These are phyloP conservation scores for Anarrhichthys ocellatus DNA, from an alignment of 2,113 vertebrate genomes.

Conservation along the genomic window DNA sequence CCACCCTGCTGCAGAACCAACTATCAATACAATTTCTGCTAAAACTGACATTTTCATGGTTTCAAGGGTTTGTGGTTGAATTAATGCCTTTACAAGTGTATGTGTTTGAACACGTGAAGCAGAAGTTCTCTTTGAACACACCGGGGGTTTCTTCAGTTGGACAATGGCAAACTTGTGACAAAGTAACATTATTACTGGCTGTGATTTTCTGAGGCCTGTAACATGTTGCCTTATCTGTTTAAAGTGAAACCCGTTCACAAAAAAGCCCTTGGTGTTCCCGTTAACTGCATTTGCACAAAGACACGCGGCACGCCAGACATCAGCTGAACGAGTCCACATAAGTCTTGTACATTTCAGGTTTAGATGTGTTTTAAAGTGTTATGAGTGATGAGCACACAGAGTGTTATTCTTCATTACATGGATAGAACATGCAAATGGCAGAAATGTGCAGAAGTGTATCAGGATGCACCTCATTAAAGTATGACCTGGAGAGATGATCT, in stretches of 20 bases:
- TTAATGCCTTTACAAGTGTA: background rate
- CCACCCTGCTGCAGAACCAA: background rate
- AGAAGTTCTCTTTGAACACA: background rate
- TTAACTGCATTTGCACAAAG: background rate
- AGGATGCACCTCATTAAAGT: background rate
- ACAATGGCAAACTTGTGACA: background rate
- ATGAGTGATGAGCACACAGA: background rate
- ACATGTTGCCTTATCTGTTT: conserved; percentile 8
- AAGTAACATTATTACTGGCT: background rate
- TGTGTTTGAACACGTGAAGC: background rate
- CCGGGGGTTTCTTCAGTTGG: background rate
- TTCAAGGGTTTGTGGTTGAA: background rate
- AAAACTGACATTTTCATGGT: background rate
- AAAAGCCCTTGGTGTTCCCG: background rate
- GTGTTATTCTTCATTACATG: background rate
- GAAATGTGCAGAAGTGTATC: background rate
- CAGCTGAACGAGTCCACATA: background rate
- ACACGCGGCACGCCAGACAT: background rate
- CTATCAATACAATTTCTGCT: background rate
- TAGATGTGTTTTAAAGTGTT: conserved; percentile 1
- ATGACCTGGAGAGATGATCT: background rate
- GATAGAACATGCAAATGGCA: background rate
- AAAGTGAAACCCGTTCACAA: conserved; percentile 2
- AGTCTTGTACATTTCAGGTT: conserved; percentile 6
- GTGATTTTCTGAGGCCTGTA: background rate